These are phyloP conservation scores for Nipponia nippon DNA, from an alignment of 2,113 vertebrate genomes.

Conservation along the genomic window DNA sequence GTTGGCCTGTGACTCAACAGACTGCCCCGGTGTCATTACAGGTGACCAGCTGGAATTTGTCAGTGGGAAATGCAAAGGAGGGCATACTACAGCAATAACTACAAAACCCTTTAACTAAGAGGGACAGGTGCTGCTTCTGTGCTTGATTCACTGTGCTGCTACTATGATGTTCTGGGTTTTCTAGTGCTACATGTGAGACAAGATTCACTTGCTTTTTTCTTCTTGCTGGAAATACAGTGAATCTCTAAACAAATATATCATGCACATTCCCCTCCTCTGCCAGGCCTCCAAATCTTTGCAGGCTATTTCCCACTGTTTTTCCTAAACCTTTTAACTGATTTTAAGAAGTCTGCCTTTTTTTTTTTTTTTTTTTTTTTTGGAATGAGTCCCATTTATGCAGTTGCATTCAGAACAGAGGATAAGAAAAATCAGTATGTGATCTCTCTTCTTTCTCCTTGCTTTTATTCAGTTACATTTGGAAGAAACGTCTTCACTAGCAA, in stretches of 20 bases:
- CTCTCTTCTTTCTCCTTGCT: background rate
- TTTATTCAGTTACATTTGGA: background rate
- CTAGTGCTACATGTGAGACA: background rate
- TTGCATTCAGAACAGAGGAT: background rate
- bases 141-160: background rate
- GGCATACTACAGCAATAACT: background rate
- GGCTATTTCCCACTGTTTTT: background rate
- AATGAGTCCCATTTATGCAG: background rate
- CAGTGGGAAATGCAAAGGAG: background rate
- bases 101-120: background rate
- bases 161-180: background rate
- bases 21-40: background rate
- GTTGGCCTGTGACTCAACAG: background rate
- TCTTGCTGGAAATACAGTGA: background rate
- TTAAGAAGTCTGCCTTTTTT: background rate
- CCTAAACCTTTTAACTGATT: background rate
- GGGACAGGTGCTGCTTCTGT: background rate
- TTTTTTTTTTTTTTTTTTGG: background rate
- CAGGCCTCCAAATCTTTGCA: background rate
- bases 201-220: background rate
- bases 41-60: background rate
- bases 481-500: background rate
- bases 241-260: background rate
- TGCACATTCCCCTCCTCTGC: background rate
- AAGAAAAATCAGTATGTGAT: background rate